Evolutionary conservation across 2,113 vertebrate species (phyloP), one percentile per base, ranked within the genome.

Genomic region (Athene cunicularia): DNA sequence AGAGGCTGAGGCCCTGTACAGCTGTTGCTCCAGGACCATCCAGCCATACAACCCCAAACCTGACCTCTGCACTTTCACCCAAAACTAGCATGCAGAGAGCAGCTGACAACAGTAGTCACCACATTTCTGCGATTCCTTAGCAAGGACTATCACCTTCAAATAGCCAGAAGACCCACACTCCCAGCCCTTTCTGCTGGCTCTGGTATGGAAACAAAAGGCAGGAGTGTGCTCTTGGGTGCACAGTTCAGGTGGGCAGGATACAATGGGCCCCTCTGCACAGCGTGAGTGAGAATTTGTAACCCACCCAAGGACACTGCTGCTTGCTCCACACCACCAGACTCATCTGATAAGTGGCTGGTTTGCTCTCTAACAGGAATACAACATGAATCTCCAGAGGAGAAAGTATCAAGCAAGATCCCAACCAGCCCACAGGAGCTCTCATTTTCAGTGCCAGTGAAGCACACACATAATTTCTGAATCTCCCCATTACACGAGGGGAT

Each of bases 51-150:
- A 82, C 49, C 81, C 71, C 75, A 43, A 45, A 77, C 56, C 68
- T 43, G 95, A 80, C 92, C 92, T 81, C 56, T 63, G 88, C 90
- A n/a, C 90, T 74, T 74, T 13, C 3, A 4, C 20, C 64, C 8
- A 0, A 11, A 35, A 67, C 0, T 1, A 50, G 58, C 27, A 37
- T 0, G 0, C 62, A 75, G 70, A 20, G 37, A 96, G 86, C 96
- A 91, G 95, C 95, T 87, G 94, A 21, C 75, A 86, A 28, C 30
- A 87, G 76, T 2, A 43, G 60, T 9, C 49, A 26, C 49, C 68
- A 58, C 92, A 81, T 95, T 91, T 77, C 94, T 95, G 83, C 4
- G 2, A 93, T 91, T 81, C 95, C 86, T 91, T 76, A 80, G 68
- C 72, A 89, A 84, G 83, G 70, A 81, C 59, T 8, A 39, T 33